phyloP scores from a whole-genome alignment of 2,888 invertebrate genomes.

The Atherix ibis region DNA sequence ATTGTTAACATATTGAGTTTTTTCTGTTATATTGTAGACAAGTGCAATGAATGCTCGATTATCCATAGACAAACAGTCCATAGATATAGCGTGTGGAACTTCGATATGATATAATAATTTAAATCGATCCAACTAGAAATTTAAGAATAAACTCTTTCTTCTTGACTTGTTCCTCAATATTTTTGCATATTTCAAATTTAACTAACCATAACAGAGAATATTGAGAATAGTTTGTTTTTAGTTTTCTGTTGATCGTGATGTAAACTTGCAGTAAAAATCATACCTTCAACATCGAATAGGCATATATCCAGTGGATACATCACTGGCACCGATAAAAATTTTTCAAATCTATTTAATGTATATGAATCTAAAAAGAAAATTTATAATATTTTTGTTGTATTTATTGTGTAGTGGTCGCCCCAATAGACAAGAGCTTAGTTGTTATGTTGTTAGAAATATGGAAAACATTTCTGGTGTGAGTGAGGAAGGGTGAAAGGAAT shows the following conservation, averaged over 20 bases:
- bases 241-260: constrained; percentile 20
- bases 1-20: constrained; percentile 17
- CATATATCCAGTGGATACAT: constrained; percentile 33
- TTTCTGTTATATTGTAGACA: constrained; percentile 21
- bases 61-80: constrained; percentile 24
- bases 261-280: constrained; percentile 29
- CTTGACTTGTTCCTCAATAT: too few species aligned
- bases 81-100: constrained; percentile 19
- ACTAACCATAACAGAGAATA: constrained; percentile 20
- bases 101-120: constrained; percentile 16
- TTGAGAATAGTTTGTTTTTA: constrained; percentile 20
- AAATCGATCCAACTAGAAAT: constrained; percentile 17
- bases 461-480: too few species aligned
- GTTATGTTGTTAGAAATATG: too few species aligned
- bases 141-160: too few species aligned
- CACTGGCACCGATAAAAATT: constrained; percentile 28
- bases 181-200: too few species aligned
- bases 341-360: constrained; percentile 29
- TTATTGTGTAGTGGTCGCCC: too few species aligned
- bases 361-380: constrained; percentile 24
- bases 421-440: too few species aligned
- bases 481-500: too few species aligned
- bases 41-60: constrained; percentile 25
- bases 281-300: constrained; percentile 26
- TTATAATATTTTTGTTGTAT: too few species aligned